These are phyloP conservation scores for Magallana gigas DNA, from an alignment of 1,140 invertebrate species.

Conservation along the genomic window DNA sequence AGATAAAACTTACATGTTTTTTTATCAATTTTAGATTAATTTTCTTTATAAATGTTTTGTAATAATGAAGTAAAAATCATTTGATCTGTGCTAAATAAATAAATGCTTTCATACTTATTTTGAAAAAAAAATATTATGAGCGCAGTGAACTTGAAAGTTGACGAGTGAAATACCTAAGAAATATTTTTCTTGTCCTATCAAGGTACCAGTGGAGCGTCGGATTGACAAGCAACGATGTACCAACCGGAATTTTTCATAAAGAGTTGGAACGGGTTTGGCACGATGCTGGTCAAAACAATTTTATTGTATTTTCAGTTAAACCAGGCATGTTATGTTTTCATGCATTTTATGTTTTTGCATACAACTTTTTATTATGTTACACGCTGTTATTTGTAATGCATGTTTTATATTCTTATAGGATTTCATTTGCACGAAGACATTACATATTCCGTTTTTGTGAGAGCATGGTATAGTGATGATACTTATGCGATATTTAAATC, in stretches of 20 bases:
- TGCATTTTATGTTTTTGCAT: not conserved
- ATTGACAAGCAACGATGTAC: not conserved
- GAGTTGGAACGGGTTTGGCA: constrained; percentile 50
- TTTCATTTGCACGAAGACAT: not conserved
- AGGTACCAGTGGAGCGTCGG: constrained; percentile 56
- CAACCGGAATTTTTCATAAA: constrained; percentile 48
- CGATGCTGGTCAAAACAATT: constrained; percentile 48
- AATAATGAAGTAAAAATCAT: too few species aligned
- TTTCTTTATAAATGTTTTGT: too few species aligned
- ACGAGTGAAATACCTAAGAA: too few species aligned
- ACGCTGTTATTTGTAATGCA: not conserved
- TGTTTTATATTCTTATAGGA: not conserved
- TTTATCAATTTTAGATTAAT: too few species aligned
- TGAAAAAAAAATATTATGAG: too few species aligned
- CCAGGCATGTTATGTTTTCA: not conserved
- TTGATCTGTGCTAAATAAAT: too few species aligned
- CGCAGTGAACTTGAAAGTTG: too few species aligned
- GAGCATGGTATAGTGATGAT: constrained; percentile 40
- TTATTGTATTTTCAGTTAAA: constrained; percentile 10
- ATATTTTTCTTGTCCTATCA: not conserved
- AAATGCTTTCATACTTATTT: too few species aligned
- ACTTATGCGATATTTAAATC: constrained; percentile 51
- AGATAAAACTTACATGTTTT: too few species aligned
- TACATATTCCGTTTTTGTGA: constrained; percentile 46
- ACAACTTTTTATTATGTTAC: not conserved